Evolutionary conservation across 2,888 invertebrate species (phyloP), one percentile per base, ranked within the genome.

Genomic region (Agrenia bidenticulata): DNA sequence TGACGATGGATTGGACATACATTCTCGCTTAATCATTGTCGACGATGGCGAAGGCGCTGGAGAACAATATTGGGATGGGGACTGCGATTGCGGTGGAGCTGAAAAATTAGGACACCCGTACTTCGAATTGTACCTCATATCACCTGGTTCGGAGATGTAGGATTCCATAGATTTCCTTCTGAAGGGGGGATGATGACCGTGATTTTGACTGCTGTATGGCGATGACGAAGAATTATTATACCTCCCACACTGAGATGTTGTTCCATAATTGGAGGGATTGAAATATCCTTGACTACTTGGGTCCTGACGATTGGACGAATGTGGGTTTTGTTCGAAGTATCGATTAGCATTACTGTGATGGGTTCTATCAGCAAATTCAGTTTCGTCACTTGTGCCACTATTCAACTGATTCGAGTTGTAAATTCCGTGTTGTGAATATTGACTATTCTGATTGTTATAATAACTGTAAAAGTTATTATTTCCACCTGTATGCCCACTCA

Each of bases 161-260:
- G 76, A 76, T 58, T 76, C 76, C 39, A 76, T 74, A 15, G 76
- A 76, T 41, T 76, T 76, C 57, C 76, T 67, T 63, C 76, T 42
- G 39, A 70, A 61, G 9, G 74, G 72, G 19, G 68, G 55, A 56
- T 64, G 59, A 37, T 64, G 57, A 17, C 27, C 45, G 17, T 64
- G 64, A 32, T 62, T 42, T 58, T 65, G 68, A 64, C 19, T 17
- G 32, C 45, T 51, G 37, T 61, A 21, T 49, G 41, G 42, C 41
- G 58, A 15, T 37, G 15, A 19, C 19, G 45, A 11, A 5, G 45
- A 45, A 45, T 45, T 17, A 9, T 4, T 45, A 45, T 19, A 17
- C n/a, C 19, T 45, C 5, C 45, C 19, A 45, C 45, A 45, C 19
- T 5, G 45, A 17, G 45, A 5, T 15, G 45, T 19, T 15, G 45